Base-by-base conservation (phyloP, 2,113 vertebrate genomes). In the Tragulus kanchil region DNA sequence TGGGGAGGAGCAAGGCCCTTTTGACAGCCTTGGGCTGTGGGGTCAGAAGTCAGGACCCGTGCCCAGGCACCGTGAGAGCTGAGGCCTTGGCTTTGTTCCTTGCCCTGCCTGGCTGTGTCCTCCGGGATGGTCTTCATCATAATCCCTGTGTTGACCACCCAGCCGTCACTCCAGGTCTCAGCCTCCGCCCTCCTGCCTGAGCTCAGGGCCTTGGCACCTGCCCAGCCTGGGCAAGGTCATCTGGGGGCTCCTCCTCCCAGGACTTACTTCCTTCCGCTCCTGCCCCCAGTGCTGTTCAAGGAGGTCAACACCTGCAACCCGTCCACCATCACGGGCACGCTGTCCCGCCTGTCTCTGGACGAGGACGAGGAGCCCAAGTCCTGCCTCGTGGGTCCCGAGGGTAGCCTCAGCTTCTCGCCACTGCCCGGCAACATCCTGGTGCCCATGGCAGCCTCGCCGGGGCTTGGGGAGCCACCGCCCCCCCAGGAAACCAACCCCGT, bases 221-320 rank as follows among this genome's bases (percentile, higher is more conserved):
- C 26, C 54, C 48, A 25, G 61, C 61, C 71, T 11, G 10, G 85
- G 36, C 75, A 23, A 17, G 73, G 77, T n/a, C 50, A 1, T 36
- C 4, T 45, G 26, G 45, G 67, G 64, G 31, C 62, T 61, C 31
- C 14, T 91, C 11, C 58, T 94, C 90, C n/a, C 31, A 2, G 8
- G 64, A 84, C 92, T 96, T 48, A 94, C 69, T 45, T 61, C 9
- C 59, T 77, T 82, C 36, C 61, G 62, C 97, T 89, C 92, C 91
- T 59, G 36, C 62, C 85, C 48, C 83, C 97, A 99, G 99, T 99
- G 98, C 99, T 99, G 85, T 99, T 99, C 98, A 99, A 99, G 98
- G 99, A 99, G 98, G 99, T 99, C 97, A 99, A 99, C 98, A 99
- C 99, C 58, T 99, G 99, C 97, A 99, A 99, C 97, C 99, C 99